Evolutionary conservation across 2,797 vertebrate genomes (phyloP), one percentile per base, ranked within the genome.

Genomic region (Echiichthys vipera): DNA sequence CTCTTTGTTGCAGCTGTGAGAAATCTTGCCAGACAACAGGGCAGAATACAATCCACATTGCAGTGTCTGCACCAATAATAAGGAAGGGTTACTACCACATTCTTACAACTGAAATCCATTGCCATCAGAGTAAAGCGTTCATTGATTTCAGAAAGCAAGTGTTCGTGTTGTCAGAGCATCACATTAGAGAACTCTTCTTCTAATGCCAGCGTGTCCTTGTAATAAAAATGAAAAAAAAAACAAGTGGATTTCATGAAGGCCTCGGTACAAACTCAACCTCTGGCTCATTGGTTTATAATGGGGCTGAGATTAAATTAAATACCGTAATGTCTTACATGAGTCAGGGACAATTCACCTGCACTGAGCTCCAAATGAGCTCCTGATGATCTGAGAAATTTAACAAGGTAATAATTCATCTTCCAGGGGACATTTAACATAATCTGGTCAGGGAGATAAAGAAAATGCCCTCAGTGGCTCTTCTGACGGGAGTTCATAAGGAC

Each of bases 311-410:
- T 76, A 51, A 76, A 84, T 77, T 70, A 40, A 73, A 68, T 49
- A 50, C 46, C 27, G 62, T 76, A 64, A 78, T 65, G 78, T 79
- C 46, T n/a, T 68, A 77, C 74, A 66, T 56, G 56, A 81, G 61
- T 34, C 39, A 17, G 43, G 71, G 61, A 66, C 47, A 42, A 65
- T 64, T 70, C 71, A 46, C 53, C 39, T 43, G 30, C 56, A 70
- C 32, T 20, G 71, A 56, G 65, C 74, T 71, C 65, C 53, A 58
- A 76, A 78, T 64, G 59, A 69, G 47, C 56, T 74, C 57, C 53
- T 32, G 62, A 72, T 65, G 71, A 78, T 66, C 61, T 37, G 55
- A 74, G 55, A 69, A 80, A 77, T 63, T 67, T 74, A 72, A 84
- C 73, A 75, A 73, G 75, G 55, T 32, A 29, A 78, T 74, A 47